phyloP scores from a whole-genome alignment of 2,888 invertebrate genomes.

The Brenthis daphne region DNA sequence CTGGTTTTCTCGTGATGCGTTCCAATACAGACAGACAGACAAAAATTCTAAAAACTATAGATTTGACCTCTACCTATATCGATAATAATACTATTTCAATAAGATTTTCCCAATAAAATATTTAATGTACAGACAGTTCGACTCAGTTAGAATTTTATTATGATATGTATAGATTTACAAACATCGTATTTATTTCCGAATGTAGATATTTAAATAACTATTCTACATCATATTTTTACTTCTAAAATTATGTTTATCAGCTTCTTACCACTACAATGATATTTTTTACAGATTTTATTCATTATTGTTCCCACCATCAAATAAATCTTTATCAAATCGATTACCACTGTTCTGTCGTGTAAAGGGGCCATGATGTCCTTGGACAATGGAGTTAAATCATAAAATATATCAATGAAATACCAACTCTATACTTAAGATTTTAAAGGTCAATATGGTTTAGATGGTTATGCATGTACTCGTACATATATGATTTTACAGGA shows the following conservation, averaged over 20 bases:
- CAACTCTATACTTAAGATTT: background rate
- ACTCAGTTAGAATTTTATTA: too few species aligned
- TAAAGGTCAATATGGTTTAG: slow-evolving; percentile 11
- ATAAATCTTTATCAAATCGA: slow-evolving; percentile 34
- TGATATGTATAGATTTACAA: too few species aligned
- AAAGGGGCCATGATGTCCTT: slow-evolving; percentile 22
- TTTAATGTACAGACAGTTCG: too few species aligned
- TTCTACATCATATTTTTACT: background rate
- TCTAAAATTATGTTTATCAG: background rate
- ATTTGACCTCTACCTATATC: too few species aligned
- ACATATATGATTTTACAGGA: slow-evolving; percentile 44
- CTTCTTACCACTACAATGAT: background rate
- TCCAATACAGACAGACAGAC: too few species aligned
- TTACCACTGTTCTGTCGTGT: slow-evolving; percentile 28
- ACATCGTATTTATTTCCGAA: too few species aligned
- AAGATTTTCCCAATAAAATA: too few species aligned
- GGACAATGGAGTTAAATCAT: slow-evolving; percentile 11
- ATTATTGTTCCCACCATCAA: slow-evolving; percentile 11
- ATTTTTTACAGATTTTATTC: slow-evolving; percentile 8
- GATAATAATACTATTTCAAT: too few species aligned
- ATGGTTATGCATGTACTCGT: background rate
- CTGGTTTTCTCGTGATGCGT: too few species aligned
- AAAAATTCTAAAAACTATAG: too few species aligned
- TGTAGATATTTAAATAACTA: too few species aligned
- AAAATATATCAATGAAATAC: background rate